phyloP scores from a whole-genome alignment of 1,140 invertebrate genomes.

The Papilio polytes region DNA sequence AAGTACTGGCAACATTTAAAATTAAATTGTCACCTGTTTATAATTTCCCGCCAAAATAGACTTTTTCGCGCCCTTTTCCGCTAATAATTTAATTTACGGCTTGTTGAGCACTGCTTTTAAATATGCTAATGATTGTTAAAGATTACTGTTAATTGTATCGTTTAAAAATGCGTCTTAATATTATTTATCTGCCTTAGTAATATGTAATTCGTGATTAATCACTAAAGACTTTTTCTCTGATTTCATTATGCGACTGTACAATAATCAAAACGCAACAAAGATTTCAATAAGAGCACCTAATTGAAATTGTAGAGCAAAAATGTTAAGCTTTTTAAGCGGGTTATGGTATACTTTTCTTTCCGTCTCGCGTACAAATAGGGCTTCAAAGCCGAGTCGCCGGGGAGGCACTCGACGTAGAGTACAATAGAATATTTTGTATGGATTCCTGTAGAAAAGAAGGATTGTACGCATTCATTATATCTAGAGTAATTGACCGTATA shows the following conservation, averaged over 20 bases:
- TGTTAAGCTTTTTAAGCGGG: conserved; percentile 18
- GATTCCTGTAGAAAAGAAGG: neutral
- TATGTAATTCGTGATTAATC: neutral
- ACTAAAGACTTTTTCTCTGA: neutral
- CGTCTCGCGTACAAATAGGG: neutral
- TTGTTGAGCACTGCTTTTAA: neutral
- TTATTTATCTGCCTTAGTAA: neutral
- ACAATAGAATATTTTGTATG: conserved; percentile 8
- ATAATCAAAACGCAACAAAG: no score
- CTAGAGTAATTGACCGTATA: neutral
- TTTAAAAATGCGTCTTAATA: neutral
- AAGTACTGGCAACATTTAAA: neutral
- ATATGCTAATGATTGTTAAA: neutral
- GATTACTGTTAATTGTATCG: neutral
- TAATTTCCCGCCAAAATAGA: neutral
- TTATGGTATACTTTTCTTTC: conserved; percentile 8
- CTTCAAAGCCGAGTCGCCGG: conserved; percentile 17
- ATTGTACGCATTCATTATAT: neutral
- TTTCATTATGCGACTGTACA: neutral
- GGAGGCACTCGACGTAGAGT: neutral
- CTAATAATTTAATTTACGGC: neutral
- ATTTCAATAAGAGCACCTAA: neutral
- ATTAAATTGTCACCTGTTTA: neutral
- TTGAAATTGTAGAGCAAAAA: neutral
- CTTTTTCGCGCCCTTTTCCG: neutral